A percentile compares a stretch with the other conserved stretches of the same genome.
These are phyloP conservation scores for Dromius quadrimaculatus DNA, from an alignment of 2,888 invertebrate genomes.

Conservation along the genomic window DNA sequence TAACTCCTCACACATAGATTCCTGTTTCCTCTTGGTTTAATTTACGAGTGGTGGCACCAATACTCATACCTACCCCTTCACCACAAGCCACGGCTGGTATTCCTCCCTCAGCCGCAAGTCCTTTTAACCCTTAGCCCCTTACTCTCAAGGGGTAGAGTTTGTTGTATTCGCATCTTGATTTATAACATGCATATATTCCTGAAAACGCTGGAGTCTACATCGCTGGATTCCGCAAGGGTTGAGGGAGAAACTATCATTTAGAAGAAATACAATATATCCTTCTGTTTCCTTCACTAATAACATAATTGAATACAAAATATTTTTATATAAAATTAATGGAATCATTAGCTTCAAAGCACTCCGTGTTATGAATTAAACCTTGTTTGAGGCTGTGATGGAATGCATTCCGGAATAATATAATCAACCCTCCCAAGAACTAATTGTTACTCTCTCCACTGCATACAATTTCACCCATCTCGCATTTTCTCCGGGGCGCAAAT, in stretches of 20 bases:
- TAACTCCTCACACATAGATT: background rate
- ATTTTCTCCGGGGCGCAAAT: conserved; percentile 4
- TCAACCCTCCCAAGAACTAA: conserved; percentile 19
- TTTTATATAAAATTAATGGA: conserved; percentile 14
- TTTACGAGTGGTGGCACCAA: conserved; percentile 32
- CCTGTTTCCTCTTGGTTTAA: background rate
- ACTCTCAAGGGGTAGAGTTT: conserved; percentile 63
- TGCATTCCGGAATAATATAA: conserved; percentile 18
- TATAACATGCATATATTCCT: conserved; percentile 62
- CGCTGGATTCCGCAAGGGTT: conserved; percentile 2
- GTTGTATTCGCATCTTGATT: conserved; percentile 65
- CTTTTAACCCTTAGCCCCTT: background rate
- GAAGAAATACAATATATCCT: too few species aligned
- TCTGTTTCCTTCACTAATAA: too few species aligned
- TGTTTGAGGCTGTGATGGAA: conserved; percentile 7
- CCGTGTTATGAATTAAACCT: conserved; percentile 7
- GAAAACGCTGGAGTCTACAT: conserved; percentile 58
- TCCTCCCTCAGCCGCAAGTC: background rate
- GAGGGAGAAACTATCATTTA: too few species aligned
- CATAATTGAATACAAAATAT: too few species aligned
- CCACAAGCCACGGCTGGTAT: conserved; percentile 28
- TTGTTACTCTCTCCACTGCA: conserved; percentile 18
- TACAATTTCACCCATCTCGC: conserved; percentile 17
- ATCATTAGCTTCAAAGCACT: conserved; percentile 3
- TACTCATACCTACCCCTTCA: conserved; percentile 34